Conservation (phyloP, 2,113 vertebrate species). For the Salvelinus sp. region DNA sequence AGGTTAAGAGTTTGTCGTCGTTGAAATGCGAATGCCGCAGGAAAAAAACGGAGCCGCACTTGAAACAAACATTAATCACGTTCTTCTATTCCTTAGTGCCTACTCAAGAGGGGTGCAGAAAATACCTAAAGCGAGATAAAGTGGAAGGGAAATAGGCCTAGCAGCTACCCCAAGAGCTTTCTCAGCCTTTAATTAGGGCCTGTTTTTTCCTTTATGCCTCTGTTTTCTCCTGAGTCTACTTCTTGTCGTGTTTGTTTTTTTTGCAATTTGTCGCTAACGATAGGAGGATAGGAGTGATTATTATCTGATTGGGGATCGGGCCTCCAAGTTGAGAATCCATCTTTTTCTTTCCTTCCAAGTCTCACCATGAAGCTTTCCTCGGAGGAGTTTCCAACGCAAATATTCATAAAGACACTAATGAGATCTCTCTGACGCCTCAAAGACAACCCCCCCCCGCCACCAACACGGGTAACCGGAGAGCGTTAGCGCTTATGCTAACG, state of each 20-base stretch:
- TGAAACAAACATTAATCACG: constrained; percentile 49
- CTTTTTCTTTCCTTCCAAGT: constrained; percentile 6
- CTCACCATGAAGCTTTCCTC: constrained; percentile 2
- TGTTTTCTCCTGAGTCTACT: constrained; percentile 30
- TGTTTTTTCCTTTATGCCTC: constrained; percentile 37
- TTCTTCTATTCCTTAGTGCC: constrained; percentile 28
- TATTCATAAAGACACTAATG: constrained; percentile 60
- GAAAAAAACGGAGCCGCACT: constrained; percentile 8
- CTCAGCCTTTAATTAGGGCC: constrained; percentile 58
- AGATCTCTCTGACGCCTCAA: constrained; percentile 25
- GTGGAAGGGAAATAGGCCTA: constrained; percentile 26
- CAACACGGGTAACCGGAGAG: constrained; percentile 4
- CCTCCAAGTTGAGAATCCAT: not conserved
- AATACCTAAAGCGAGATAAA: constrained; percentile 12
- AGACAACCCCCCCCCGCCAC: constrained; percentile 17
- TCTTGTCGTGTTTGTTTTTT: not conserved
- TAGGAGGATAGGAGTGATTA: not conserved
- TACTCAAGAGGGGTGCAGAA: constrained; percentile 31
- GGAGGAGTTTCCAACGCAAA: constrained; percentile 52
- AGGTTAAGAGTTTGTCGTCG: constrained; percentile 46
- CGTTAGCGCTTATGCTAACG: constrained; percentile 23
- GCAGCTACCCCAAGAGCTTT: constrained; percentile 52
- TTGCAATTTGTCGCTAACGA: not conserved
- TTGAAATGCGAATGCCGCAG: not conserved
- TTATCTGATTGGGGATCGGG: not conserved